Evolutionary conservation across 2,113 vertebrate genomes (phyloP).

Genomic region (Carettochelys insculpta): DNA sequence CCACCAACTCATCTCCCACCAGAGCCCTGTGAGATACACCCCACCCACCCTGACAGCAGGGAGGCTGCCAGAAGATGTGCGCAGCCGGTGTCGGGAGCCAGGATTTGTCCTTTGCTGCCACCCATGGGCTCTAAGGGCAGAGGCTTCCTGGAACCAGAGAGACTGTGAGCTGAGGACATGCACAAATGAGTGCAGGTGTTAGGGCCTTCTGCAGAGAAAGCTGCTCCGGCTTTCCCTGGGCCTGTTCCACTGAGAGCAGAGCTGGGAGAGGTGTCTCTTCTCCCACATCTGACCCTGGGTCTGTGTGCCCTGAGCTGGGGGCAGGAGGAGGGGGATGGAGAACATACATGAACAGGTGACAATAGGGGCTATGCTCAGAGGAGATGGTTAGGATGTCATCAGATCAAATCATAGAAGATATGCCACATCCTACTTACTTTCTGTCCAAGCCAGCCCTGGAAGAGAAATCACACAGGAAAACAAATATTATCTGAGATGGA

Average conservation of each 20-base stretch:
- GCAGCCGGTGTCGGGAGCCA: neutral
- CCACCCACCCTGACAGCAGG: neutral
- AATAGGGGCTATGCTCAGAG: neutral
- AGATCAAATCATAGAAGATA: neutral
- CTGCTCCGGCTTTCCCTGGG: neutral
- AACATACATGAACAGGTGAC: neutral
- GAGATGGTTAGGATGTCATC: fast-evolving
- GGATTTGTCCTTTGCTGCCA: neutral
- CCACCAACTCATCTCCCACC: too few species aligned
- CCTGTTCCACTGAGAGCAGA: neutral
- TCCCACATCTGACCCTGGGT: fast-evolving
- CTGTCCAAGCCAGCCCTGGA: slow-evolving; percentile 82
- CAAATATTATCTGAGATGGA: neutral
- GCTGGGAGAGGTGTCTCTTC: neutral
- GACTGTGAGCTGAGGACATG: neutral
- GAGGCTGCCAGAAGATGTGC: neutral
- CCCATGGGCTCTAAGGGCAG: neutral
- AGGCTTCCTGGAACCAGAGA: neutral
- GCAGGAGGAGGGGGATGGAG: neutral
- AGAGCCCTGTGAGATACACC: too few species aligned
- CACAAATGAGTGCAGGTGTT: neutral
- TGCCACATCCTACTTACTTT: slow-evolving; percentile 72
- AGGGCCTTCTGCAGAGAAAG: neutral
- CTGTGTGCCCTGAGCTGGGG: neutral
- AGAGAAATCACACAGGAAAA: neutral